A percentile compares a stretch with the other conserved stretches of the same genome.
phyloP scores from a whole-genome alignment of 2,888 invertebrate species.

The Cylindroiulus punctatus region DNA sequence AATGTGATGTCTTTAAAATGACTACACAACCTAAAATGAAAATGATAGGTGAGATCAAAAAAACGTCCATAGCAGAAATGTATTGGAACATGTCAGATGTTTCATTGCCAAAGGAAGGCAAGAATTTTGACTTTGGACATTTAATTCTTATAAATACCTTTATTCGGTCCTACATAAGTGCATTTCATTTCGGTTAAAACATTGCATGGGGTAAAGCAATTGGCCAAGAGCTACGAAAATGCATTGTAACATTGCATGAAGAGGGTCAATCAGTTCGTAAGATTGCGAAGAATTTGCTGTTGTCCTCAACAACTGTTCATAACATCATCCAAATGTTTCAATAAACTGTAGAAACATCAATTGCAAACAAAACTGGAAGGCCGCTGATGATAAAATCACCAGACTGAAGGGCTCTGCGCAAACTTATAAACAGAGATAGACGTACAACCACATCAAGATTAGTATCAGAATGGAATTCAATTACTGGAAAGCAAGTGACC shows the following conservation, averaged over 20 bases:
- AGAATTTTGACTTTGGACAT: not conserved
- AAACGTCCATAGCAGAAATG: not conserved
- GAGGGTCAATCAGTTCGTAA: not conserved
- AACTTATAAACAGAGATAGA: not conserved
- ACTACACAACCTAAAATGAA: not conserved
- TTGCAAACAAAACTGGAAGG: constrained; percentile 22
- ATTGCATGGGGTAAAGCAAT: not conserved
- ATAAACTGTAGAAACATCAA: not conserved
- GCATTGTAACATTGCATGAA: constrained; percentile 15
- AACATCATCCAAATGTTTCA: not conserved
- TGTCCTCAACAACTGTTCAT: not conserved
- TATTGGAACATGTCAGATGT: not conserved
- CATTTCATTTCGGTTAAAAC: constrained; percentile 1
- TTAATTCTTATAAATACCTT: not conserved
- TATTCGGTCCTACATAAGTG: not conserved
- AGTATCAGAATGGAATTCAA: not conserved
- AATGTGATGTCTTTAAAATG: not conserved
- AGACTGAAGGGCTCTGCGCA: constrained; percentile 27
- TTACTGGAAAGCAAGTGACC: constrained; percentile 37
- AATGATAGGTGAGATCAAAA: not conserved
- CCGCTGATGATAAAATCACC: constrained; percentile 2
- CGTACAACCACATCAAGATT: not conserved
- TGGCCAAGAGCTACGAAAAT: not conserved
- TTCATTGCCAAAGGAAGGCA: not conserved
- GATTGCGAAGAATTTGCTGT: not conserved